Evolutionary conservation across 2,113 vertebrate genomes (phyloP).

Genomic region (Arenaria interpres): DNA sequence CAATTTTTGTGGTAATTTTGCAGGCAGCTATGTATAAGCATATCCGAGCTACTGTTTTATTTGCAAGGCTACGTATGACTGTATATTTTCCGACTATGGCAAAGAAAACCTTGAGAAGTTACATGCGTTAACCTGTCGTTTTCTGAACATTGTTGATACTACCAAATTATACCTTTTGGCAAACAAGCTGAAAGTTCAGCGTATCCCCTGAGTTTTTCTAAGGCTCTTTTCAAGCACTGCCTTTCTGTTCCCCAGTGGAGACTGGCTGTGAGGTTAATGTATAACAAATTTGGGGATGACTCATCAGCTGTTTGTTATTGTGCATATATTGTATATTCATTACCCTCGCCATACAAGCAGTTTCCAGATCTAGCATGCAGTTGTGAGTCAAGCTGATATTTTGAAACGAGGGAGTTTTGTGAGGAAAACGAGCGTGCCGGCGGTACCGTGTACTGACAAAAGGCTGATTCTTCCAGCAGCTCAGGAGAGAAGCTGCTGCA

Average conservation of each 20-base stretch:
- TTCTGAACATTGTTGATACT: neutral
- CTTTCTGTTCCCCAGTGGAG: neutral
- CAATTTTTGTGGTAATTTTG: neutral
- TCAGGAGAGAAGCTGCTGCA: neutral
- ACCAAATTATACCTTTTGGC: neutral
- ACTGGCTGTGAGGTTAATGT: neutral
- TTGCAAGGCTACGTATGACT: neutral
- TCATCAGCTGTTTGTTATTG: slow-evolving; percentile 3
- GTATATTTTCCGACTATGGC: neutral
- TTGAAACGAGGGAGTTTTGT: neutral
- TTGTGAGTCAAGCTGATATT: slow-evolving; percentile 46
- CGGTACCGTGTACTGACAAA: neutral
- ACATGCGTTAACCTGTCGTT: neutral
- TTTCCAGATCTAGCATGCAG: neutral
- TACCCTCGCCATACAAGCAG: neutral
- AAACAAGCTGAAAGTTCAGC: neutral
- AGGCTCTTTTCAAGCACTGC: neutral
- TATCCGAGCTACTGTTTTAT: neutral
- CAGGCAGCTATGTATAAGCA: neutral
- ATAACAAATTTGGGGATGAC: slow-evolving; percentile 14
- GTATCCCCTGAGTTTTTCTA: neutral
- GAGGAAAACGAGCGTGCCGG: neutral
- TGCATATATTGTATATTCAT: neutral
- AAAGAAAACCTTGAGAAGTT: neutral
- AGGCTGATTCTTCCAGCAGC: neutral